A percentile compares a stretch with the other conserved stretches of the same genome.
Conservation (phyloP, 2,888 invertebrate genomes). For the Mylabris sibirica region DNA sequence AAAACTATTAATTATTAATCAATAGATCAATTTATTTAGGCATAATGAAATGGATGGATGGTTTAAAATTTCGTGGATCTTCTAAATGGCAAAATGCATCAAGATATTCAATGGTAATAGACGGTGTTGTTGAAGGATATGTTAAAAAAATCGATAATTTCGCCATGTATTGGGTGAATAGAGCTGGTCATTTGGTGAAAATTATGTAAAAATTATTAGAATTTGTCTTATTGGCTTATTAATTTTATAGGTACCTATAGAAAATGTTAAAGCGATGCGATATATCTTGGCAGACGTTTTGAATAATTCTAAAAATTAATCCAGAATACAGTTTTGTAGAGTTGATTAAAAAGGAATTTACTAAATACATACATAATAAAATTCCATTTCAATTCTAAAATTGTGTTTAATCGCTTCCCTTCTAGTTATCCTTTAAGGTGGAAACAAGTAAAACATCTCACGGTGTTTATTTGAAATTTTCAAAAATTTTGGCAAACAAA, state of each 20-base stretch:
- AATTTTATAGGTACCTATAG: constrained; percentile 19
- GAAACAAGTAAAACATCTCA: no score
- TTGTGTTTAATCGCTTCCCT: no score
- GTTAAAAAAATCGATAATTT: constrained; percentile 74
- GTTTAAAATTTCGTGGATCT: constrained; percentile 62
- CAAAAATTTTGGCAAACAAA: no score
- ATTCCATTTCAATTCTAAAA: no score
- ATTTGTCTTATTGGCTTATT: neutral
- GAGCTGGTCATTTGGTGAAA: constrained; percentile 78
- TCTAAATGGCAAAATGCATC: constrained; percentile 65
- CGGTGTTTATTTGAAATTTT: no score
- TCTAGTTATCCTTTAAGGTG: no score
- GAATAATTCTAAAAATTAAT: constrained; percentile 28
- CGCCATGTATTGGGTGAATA: constrained; percentile 78
- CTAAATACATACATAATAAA: no score
- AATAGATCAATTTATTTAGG: neutral
- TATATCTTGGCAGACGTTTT: constrained; percentile 33
- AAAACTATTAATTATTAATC: neutral
- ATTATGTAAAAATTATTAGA: neutral
- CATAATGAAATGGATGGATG: neutral
- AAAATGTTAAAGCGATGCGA: constrained; percentile 27
- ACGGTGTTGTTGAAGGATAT: constrained; percentile 75
- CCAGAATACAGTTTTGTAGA: neutral
- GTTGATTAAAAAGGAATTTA: no score
- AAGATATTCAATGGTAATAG: constrained; percentile 67